These are phyloP conservation scores for Kradibia gibbosae DNA, from an alignment of 1,140 invertebrate species.

Conservation along the genomic window DNA sequence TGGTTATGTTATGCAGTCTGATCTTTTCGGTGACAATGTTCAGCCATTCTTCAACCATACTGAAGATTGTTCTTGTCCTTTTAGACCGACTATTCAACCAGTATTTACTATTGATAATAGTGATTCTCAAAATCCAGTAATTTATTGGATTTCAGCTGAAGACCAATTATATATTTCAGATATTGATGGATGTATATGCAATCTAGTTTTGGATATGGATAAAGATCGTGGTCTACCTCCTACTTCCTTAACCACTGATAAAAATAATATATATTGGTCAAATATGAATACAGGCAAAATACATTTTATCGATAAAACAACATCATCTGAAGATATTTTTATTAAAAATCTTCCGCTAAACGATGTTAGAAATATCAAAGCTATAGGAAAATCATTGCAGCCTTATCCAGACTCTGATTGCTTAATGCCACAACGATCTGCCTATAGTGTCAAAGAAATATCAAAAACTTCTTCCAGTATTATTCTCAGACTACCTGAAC, in stretches of 20 bases:
- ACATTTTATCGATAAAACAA: slow-evolving; percentile 77
- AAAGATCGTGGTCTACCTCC: slow-evolving; percentile 71
- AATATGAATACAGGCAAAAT: slow-evolving; percentile 76
- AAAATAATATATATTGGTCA: slow-evolving; percentile 81
- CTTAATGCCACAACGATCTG: slow-evolving; percentile 76
- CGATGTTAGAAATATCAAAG: slow-evolving; percentile 75
- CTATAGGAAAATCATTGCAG: slow-evolving; percentile 82
- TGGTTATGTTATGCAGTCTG: slow-evolving; percentile 77
- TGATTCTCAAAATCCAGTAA: slow-evolving; percentile 72
- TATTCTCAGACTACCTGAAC: slow-evolving; percentile 76
- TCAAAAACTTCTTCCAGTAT: slow-evolving; percentile 77
- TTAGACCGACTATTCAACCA: slow-evolving; percentile 74
- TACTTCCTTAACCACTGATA: slow-evolving; percentile 78
- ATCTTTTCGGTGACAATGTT: slow-evolving; percentile 74
- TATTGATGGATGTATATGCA: slow-evolving; percentile 80
- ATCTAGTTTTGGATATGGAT: slow-evolving; percentile 73
- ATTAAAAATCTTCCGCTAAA: slow-evolving; percentile 53
- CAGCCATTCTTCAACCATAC: slow-evolving; percentile 76
- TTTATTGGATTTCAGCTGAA: slow-evolving; percentile 78
- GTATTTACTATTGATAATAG: slow-evolving; percentile 80
- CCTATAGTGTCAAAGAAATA: slow-evolving; percentile 71
- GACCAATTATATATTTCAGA: slow-evolving; percentile 78
- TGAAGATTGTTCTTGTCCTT: slow-evolving; percentile 67
- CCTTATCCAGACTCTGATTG: slow-evolving; percentile 83
- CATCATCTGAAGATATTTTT: not conserved